phyloP scores from a whole-genome alignment of 2,888 invertebrate genomes.

The Cataglyphis livida region DNA sequence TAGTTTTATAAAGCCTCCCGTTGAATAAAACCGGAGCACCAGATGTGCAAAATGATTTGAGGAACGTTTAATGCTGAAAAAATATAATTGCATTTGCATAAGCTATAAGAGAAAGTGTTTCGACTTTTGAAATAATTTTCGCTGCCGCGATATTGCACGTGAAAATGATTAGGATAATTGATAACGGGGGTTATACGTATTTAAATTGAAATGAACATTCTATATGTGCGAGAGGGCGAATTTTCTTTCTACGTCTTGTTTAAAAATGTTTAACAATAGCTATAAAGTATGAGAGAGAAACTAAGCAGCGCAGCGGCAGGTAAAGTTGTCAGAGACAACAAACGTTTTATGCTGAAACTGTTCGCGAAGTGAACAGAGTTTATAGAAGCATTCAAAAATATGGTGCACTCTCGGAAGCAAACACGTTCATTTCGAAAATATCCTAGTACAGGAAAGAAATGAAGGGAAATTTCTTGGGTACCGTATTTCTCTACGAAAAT shows the following conservation, averaged over 20 bases:
- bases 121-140: not conserved
- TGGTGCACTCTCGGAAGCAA: conserved; percentile 56
- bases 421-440: conserved; percentile 53
- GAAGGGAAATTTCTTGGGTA: conserved; percentile 34
- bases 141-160: not conserved
- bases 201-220: not conserved
- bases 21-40: not conserved
- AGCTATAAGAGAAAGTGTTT: not conserved
- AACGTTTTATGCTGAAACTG: conserved; percentile 45
- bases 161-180: not conserved
- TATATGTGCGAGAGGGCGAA: not conserved
- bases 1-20: not conserved
- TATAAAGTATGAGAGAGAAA: conserved; percentile 22
- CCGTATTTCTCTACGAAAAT: conserved; percentile 17
- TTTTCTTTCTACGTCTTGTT: not conserved
- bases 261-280: conserved; percentile 46
- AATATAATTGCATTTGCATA: not conserved
- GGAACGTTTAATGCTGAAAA: not conserved
- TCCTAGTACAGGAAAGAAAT: conserved; percentile 36
- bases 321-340: conserved; percentile 54
- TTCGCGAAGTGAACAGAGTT: conserved; percentile 41
- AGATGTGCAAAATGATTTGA: not conserved
- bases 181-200: not conserved
- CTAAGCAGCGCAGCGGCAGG: conserved; percentile 9
- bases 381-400: conserved; percentile 54